phyloP scores from a whole-genome alignment of 2,113 vertebrate species.

The Beaufortia kweichowensis region DNA sequence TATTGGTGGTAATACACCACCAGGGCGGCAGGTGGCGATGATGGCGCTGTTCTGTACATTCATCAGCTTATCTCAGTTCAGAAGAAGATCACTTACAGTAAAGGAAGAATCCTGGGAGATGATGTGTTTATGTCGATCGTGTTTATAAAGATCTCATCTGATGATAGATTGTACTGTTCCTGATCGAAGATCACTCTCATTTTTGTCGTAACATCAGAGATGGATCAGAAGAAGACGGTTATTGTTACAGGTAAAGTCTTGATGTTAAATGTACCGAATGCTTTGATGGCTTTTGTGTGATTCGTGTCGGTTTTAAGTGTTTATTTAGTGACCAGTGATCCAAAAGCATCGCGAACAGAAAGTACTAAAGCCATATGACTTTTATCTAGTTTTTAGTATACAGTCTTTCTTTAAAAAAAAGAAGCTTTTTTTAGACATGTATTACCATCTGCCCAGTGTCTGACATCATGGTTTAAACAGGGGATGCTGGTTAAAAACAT shows the following conservation, averaged over 20 bases:
- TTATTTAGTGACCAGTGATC: too few species aligned
- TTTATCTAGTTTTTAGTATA: too few species aligned
- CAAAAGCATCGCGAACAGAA: too few species aligned
- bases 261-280: too few species aligned
- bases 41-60: background rate
- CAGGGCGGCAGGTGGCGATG: conserved; percentile 38
- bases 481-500: too few species aligned
- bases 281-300: background rate
- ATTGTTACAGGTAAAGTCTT: conserved; percentile 66
- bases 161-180: background rate
- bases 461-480: too few species aligned
- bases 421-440: too few species aligned
- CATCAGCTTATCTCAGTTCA: background rate
- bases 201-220: conserved; percentile 24
- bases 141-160: background rate
- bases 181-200: background rate
- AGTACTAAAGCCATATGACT: too few species aligned
- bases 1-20: background rate
- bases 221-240: conserved; percentile 71
- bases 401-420: too few species aligned
- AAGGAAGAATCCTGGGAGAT: conserved; percentile 35
- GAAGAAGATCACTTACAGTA: background rate
- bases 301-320: background rate
- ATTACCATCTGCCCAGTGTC: too few species aligned
- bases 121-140: conserved; percentile 36